A percentile compares a stretch with the other conserved stretches of the same genome.
These are phyloP conservation scores for Apostichopus parvimensis DNA, from an alignment of 35 echinoderm and acorn worm species.

Conservation along the genomic window DNA sequence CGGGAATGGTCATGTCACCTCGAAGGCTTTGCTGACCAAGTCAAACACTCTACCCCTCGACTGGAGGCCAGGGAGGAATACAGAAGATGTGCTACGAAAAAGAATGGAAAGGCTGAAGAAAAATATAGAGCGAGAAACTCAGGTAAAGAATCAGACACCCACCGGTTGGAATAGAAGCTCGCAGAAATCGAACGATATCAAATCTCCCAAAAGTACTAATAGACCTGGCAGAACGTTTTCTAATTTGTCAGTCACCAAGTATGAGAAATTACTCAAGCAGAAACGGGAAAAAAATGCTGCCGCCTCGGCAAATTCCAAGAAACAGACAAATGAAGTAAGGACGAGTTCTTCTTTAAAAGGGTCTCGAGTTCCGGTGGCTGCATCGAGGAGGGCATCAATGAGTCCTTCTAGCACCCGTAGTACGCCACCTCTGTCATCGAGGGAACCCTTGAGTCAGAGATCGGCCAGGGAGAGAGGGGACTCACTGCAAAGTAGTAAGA, in stretches of 20 bases:
- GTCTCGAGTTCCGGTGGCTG: not conserved
- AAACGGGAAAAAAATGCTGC: not conserved
- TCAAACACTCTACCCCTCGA: constrained; percentile 20
- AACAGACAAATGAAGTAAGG: not conserved
- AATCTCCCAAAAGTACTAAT: no score
- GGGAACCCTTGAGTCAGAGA: not conserved
- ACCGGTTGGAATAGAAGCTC: not conserved
- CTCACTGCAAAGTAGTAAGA: not conserved
- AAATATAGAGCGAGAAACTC: constrained; percentile 36
- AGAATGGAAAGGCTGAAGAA: constrained; percentile 41
- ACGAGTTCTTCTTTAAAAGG: not conserved
- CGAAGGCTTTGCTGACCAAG: not conserved
- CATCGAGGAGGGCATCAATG: constrained; percentile 14
- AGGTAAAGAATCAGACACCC: not conserved
- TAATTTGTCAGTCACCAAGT: constrained; percentile 8
- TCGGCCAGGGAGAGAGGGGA: not conserved
- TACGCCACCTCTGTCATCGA: not conserved
- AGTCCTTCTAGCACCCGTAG: constrained; percentile 39
- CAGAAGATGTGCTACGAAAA: constrained; percentile 34
- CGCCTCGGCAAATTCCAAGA: not conserved
- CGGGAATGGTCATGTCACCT: not conserved
- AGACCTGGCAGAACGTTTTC: constrained; percentile 19
- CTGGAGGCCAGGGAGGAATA: constrained; percentile 42
- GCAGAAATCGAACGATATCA: not conserved
- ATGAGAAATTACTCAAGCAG: not conserved